Conservation (phyloP, 2,113 vertebrate genomes). For the Chinchilla lanigera region DNA sequence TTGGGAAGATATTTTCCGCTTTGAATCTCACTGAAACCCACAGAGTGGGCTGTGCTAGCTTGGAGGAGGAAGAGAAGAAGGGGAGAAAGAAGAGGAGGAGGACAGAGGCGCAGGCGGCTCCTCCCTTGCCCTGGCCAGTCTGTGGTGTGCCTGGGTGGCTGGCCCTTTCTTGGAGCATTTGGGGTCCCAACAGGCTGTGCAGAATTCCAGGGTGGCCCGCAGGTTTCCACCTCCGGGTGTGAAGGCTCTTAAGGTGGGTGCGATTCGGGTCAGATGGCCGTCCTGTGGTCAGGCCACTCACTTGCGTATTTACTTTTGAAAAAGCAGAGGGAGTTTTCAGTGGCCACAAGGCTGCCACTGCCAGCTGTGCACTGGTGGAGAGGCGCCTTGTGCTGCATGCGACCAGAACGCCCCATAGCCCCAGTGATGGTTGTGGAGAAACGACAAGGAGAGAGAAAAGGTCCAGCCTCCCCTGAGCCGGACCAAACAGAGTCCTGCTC, state of each 20-base stretch:
- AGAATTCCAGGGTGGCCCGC: not conserved
- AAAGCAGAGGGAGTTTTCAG: not conserved
- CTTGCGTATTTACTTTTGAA: not conserved
- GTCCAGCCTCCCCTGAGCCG: not conserved
- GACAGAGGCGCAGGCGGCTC: not conserved
- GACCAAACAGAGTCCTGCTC: not conserved
- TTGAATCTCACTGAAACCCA: not conserved
- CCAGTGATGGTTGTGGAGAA: not conserved
- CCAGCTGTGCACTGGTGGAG: not conserved
- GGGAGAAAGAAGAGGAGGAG: not conserved
- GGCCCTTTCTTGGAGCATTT: not conserved
- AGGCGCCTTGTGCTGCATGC: not conserved
- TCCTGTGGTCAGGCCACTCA: not conserved
- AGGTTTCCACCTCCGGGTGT: not conserved
- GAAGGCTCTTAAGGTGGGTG: not conserved
- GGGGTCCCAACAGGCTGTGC: not conserved
- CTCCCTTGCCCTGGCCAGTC: not conserved
- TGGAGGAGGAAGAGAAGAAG: not conserved
- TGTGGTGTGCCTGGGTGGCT: not conserved
- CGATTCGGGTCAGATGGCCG: not conserved
- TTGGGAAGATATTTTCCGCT: not conserved
- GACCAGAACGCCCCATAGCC: accelerated
- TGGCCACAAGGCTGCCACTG: not conserved
- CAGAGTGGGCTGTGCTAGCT: not conserved
- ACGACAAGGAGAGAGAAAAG: not conserved